Conservation (phyloP, 1,140 invertebrate genomes). For the Drosophila neocordata region DNA sequence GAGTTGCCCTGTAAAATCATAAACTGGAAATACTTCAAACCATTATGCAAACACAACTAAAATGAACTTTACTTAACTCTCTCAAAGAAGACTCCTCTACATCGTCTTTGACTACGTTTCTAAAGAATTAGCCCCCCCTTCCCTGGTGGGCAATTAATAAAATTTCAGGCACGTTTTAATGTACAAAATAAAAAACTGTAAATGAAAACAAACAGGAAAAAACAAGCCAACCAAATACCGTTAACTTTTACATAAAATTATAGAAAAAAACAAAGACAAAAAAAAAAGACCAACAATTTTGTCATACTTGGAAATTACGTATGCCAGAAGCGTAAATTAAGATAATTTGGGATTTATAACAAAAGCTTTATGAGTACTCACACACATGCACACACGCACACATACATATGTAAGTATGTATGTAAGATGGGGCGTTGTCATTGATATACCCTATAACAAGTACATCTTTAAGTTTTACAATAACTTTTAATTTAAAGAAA, state of each 20-base stretch:
- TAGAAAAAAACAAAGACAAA: conserved; percentile 33
- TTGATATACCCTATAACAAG: conserved; percentile 2
- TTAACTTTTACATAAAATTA: conserved; percentile 44
- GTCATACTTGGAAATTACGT: conserved; percentile 68
- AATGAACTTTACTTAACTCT: conserved; percentile 5
- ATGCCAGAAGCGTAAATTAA: conserved; percentile 70
- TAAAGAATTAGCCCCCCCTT: conserved; percentile 23
- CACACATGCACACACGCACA: no score
- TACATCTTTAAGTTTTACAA: no score
- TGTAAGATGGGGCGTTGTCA: not conserved
- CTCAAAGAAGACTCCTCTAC: not conserved
- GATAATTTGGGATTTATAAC: conserved; percentile 57
- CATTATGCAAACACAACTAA: conserved; percentile 61
- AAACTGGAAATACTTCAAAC: conserved; percentile 62
- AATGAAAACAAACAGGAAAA: conserved; percentile 49
- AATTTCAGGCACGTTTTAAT: conserved; percentile 70
- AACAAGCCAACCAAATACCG: conserved; percentile 53
- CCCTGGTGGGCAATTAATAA: conserved; percentile 22
- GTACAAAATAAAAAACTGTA: conserved; percentile 46
- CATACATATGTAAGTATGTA: not conserved
- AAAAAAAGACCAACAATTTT: conserved; percentile 60
- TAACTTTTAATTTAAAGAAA: no score
- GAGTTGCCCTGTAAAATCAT: conserved; percentile 17
- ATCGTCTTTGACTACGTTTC: no score
- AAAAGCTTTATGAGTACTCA: not conserved